Conservation (phyloP, 2,113 vertebrate species). For the Amphiprion percula region DNA sequence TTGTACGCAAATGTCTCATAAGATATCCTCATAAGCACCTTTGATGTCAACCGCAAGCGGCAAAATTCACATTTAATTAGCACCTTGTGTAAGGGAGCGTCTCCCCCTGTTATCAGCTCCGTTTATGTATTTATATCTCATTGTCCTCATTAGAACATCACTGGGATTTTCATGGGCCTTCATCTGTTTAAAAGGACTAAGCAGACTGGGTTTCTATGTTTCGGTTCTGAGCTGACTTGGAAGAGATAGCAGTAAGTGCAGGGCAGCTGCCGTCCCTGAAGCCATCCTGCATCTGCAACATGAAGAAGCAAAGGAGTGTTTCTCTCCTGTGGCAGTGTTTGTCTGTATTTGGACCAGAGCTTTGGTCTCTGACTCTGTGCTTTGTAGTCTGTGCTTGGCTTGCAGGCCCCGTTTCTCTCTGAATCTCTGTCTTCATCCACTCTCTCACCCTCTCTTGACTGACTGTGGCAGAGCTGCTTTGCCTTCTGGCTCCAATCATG, state of each 20-base stretch:
- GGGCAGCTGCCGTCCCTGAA: slow-evolving; percentile 50
- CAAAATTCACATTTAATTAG: slow-evolving; percentile 66
- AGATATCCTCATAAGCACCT: slow-evolving; percentile 55
- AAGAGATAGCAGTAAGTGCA: slow-evolving; percentile 22
- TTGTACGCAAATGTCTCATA: slow-evolving; percentile 54
- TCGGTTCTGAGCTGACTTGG: slow-evolving; percentile 18
- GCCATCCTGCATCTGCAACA: slow-evolving; percentile 37
- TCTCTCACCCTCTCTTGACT: slow-evolving; percentile 17
- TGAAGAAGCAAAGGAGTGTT: slow-evolving; percentile 53
- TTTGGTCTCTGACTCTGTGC: slow-evolving; percentile 50
- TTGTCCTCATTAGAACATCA: slow-evolving; percentile 63
- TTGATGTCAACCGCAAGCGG: slow-evolving; percentile 58
- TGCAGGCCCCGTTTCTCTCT: slow-evolving; percentile 24
- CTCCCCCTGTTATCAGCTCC: slow-evolving; percentile 51
- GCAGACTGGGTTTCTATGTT: slow-evolving; percentile 5
- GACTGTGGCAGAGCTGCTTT: slow-evolving; percentile 27
- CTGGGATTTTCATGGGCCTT: slow-evolving; percentile 35
- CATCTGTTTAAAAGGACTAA: slow-evolving; percentile 30
- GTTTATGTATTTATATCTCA: slow-evolving; percentile 64
- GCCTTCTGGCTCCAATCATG: slow-evolving; percentile 39
- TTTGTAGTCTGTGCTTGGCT: slow-evolving; percentile 37
- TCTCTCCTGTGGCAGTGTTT: slow-evolving; percentile 47
- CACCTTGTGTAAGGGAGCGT: slow-evolving; percentile 26
- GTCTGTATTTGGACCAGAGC: slow-evolving; percentile 47
- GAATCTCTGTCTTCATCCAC: slow-evolving; percentile 25